Conservation (phyloP, 2,888 invertebrate genomes). For the Nipponacmea schrenckii region DNA sequence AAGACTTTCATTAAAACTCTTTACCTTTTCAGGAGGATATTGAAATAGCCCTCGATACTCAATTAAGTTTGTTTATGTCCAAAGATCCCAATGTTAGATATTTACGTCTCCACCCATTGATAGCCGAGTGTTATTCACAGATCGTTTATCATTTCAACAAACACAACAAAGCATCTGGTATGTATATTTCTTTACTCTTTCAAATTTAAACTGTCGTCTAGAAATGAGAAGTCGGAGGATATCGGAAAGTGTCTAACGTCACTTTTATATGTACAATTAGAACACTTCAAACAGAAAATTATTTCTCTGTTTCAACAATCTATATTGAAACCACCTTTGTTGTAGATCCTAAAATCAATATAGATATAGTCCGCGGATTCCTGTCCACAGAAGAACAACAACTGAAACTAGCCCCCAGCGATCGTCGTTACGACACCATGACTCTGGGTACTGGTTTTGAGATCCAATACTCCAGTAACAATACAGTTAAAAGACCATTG, state of each 20-base stretch:
- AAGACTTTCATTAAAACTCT: too few relatives aligned
- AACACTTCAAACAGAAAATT: too few relatives aligned
- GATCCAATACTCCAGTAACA: conserved; percentile 26
- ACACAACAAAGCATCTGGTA: conserved; percentile 29
- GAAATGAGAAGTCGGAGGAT: not conserved
- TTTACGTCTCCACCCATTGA: conserved; percentile 42
- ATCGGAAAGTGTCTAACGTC: too few relatives aligned
- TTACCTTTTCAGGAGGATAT: conserved; percentile 30
- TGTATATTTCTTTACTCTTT: not conserved
- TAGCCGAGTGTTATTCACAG: conserved; percentile 40
- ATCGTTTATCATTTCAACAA: conserved; percentile 43
- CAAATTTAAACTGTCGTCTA: not conserved
- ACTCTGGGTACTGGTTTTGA: conserved; percentile 45
- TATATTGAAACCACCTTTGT: too few relatives aligned
- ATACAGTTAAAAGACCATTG: not conserved
- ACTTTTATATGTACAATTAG: too few relatives aligned
- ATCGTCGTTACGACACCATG: conserved; percentile 42
- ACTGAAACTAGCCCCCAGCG: conserved; percentile 35
- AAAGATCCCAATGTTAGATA: conserved; percentile 39
- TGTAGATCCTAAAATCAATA: conserved; percentile 26
- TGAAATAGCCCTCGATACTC: conserved; percentile 35
- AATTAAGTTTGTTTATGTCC: conserved; percentile 42
- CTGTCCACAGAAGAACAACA: conserved; percentile 44
- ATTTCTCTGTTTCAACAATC: too few relatives aligned
- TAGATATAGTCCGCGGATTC: conserved; percentile 40